Evolutionary conservation across 2,888 invertebrate genomes (phyloP).

Genomic region (Aradus depressus): DNA sequence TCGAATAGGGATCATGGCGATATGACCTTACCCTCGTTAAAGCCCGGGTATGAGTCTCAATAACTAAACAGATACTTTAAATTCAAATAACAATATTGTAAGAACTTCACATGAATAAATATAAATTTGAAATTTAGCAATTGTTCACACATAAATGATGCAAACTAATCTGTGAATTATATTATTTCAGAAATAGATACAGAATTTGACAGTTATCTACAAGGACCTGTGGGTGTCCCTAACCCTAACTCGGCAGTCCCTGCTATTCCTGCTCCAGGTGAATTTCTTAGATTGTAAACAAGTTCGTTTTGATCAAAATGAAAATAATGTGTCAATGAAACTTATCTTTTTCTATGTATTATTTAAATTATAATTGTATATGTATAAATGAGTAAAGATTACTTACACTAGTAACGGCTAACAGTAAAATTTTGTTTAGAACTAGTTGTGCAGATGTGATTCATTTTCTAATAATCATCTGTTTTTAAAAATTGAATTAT

Average conservation of each 20-base stretch:
- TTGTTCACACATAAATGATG: no score
- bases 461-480: no score
- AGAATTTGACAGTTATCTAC: constrained; percentile 57
- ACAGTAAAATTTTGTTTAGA: not conserved
- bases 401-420: not conserved
- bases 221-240: constrained; percentile 40
- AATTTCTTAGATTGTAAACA: not conserved
- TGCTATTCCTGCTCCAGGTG: constrained; percentile 31
- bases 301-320: not conserved
- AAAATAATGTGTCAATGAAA: not conserved
- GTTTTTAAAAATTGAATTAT: no score
- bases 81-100: no score
- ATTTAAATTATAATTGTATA: not conserved
- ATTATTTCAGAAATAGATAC: constrained; percentile 51
- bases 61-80: no score
- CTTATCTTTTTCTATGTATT: not conserved
- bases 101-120: no score
- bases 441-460: no score
- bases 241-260: constrained; percentile 31
- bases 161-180: not conserved
- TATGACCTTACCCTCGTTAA: no score
- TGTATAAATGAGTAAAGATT: not conserved
- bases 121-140: no score
- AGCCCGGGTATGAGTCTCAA: no score
- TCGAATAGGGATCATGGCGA: no score